Evolutionary conservation across 2,113 vertebrate genomes (phyloP).

Genomic region (Plotosus lineatus): DNA sequence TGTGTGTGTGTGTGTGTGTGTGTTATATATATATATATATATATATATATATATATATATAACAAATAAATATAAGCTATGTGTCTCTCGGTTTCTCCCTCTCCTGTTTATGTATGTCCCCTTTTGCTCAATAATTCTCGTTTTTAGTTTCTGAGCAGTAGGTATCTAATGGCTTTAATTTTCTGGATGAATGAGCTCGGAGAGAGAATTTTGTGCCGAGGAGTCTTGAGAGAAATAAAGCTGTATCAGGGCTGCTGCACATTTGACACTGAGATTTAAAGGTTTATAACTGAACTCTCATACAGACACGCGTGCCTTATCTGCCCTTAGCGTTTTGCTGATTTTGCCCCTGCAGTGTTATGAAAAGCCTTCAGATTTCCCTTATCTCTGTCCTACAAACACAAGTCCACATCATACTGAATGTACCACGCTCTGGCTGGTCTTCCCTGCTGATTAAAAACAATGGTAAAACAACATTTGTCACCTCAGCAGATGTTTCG

Average conservation of each 20-base stretch:
- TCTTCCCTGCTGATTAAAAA: constrained; percentile 14
- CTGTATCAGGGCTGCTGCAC: background rate
- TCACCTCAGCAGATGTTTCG: background rate
- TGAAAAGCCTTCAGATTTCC: background rate
- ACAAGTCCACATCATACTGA: background rate
- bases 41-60: too few relatives aligned
- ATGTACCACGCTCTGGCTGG: background rate
- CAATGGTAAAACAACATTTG: background rate
- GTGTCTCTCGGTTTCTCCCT: too few relatives aligned
- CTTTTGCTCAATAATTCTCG: background rate
- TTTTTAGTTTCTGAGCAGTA: background rate
- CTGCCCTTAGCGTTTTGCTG: constrained; percentile 29
- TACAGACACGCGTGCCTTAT: background rate
- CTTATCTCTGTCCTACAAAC: constrained; percentile 26
- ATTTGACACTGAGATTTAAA: constrained; percentile 9
- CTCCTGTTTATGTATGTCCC: background rate
- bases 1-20: too few relatives aligned
- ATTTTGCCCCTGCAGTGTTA: constrained; percentile 10
- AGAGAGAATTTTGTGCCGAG: background rate
- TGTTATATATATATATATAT: too few relatives aligned
- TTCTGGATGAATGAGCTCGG: constrained; percentile 13
- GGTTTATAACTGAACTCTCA: background rate
- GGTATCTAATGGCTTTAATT: constrained; percentile 17
- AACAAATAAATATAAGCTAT: too few relatives aligned
- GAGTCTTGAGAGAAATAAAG: constrained; percentile 7